Percentiles rank a stretch among this genome's conserved stretches.
phyloP scores from a whole-genome alignment of 2,113 vertebrate species.

The Steatornis caripensis region DNA sequence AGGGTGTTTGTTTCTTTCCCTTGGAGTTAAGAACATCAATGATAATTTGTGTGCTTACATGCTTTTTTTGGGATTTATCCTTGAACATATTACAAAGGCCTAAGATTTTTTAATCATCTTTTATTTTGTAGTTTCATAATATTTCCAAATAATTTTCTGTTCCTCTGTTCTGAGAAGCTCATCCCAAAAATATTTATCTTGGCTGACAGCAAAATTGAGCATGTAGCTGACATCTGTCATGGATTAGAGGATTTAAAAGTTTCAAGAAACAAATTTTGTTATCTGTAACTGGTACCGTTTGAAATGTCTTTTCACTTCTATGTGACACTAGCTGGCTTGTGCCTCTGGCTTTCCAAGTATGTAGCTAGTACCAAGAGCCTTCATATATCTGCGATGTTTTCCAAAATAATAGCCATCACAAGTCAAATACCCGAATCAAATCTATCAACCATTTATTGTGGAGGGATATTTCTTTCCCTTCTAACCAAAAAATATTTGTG shows the following conservation, averaged over 20 bases:
- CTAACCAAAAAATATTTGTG: not conserved
- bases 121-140: constrained; percentile 40
- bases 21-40: not conserved
- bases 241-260: constrained; percentile 4
- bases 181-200: constrained; percentile 49
- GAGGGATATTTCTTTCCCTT: not conserved
- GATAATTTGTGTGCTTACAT: not conserved
- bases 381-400: not conserved
- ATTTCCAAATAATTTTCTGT: constrained; percentile 39
- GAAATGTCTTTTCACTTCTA: not conserved
- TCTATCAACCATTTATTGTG: not conserved
- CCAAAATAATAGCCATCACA: not conserved
- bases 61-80: not conserved
- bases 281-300: not conserved
- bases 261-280: constrained; percentile 11
- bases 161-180: not conserved
- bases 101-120: not conserved
- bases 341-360: not conserved
- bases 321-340: not conserved
- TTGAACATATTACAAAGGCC: constrained; percentile 15
- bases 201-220: constrained; percentile 19
- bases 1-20: not conserved
- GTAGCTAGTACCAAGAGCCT: not conserved
- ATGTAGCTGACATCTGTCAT: constrained; percentile 26
- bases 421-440: not conserved